Evolutionary conservation across 2,797 vertebrate genomes (phyloP).

Genomic region (Smutsia temminckii): DNA sequence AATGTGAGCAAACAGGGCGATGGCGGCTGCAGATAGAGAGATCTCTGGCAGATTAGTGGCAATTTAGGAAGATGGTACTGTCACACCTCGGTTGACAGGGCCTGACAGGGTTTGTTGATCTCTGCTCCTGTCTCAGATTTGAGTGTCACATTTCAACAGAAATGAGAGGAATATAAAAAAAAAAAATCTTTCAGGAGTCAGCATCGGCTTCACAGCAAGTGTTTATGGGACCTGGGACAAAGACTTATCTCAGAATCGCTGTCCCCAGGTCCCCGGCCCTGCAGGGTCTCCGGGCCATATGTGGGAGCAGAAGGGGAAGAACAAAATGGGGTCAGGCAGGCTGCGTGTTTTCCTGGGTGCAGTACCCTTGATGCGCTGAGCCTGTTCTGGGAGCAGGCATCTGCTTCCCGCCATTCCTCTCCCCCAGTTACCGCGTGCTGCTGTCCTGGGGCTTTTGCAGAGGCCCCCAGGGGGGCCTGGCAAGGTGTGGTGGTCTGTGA

Average conservation of each 20-base stretch:
- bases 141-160: conserved; percentile 86
- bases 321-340: neutral
- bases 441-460: neutral
- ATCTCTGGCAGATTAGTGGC: conserved; percentile 85
- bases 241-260: conserved; percentile 68
- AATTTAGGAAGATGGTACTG: conserved; percentile 87
- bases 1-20: conserved; percentile 87
- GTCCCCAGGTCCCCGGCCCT: neutral
- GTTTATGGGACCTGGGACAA: conserved; percentile 76
- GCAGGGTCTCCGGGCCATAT: accelerated
- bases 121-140: conserved; percentile 86
- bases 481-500: accelerated
- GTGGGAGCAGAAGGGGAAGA: neutral
- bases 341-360: neutral
- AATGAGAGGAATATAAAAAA: conserved; percentile 75
- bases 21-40: conserved; percentile 84
- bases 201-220: conserved; percentile 71
- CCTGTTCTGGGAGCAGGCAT: neutral
- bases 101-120: conserved; percentile 88
- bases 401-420: neutral
- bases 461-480: neutral
- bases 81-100: conserved; percentile 88
- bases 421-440: neutral
- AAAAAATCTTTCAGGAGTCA: conserved; percentile 63
- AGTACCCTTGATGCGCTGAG: neutral